Evolutionary conservation across 2,888 invertebrate species (phyloP).

Genomic region (Aphidius colemani): DNA sequence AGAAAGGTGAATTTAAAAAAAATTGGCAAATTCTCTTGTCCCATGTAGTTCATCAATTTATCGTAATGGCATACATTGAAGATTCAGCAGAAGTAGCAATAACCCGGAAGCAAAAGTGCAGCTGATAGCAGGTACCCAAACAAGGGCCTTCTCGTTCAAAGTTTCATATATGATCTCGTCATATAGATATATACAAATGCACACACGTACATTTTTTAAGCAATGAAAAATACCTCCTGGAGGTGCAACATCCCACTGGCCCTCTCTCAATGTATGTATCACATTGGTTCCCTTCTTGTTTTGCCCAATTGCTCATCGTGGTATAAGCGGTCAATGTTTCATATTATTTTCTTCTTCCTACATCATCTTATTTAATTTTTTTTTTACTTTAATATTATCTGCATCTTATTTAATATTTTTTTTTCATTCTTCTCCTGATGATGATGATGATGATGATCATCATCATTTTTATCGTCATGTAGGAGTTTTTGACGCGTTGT

Average conservation of each 20-base stretch:
- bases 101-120: constrained; percentile 14
- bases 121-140: constrained; percentile 12
- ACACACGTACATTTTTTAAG: neutral
- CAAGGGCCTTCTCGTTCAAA: constrained; percentile 2
- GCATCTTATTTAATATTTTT: constrained; percentile 13
- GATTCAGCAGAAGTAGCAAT: neutral
- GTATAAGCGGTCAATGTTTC: constrained; percentile 26
- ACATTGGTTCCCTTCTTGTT: constrained; percentile 18
- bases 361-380: neutral
- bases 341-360: neutral
- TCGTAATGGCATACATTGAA: constrained; percentile 8
- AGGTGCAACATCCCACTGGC: constrained; percentile 13
- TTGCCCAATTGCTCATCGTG: constrained; percentile 28
- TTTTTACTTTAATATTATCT: constrained; percentile 2
- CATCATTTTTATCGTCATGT: neutral
- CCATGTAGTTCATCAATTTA: constrained; percentile 10
- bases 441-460: too few relatives aligned
- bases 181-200: too few relatives aligned
- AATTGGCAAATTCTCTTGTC: neutral
- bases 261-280: neutral
- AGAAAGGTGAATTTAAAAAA: constrained; percentile 2
- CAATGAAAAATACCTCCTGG: constrained; percentile 22
- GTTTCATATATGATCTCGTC: neutral
- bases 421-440: too few relatives aligned
- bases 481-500: neutral